Base-by-base conservation (phyloP, 2,888 invertebrate genomes). In the Eucriotettix oculatus region DNA sequence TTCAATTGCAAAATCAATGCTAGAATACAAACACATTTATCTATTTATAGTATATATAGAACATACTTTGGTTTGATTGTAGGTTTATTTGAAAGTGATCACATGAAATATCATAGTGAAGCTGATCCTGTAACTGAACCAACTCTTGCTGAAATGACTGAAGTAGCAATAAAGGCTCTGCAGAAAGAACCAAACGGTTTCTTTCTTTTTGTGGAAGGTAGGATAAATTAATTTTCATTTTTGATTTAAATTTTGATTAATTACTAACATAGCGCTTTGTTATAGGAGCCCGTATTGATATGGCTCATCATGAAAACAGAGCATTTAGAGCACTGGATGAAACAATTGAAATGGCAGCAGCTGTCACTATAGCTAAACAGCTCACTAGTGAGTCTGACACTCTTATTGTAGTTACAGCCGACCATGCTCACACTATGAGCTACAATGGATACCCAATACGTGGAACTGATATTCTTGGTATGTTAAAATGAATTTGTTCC, bases 371-470 rank as follows among this genome's bases (percentile, higher is more conserved):
- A 66, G 85, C 89, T 0, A 70, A 75, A 58, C 70, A 77, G 3
- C 67, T 86, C 64, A 84, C 85, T 1, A 74, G 74, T 58, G 72
- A 75, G 16, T 73, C 81, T 54, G 88, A 92, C 40, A 92, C 92
- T 0, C 72, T 93, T 3, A 83, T 90, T 40, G 81, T 92, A 0
- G 90, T 87, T 14, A 87, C 83, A 0, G 77, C 89, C 0, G 89
- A 90, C 71, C 90, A 90, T 69, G 82, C 86, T 0, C 89, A 89
- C 67, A 85, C 86, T 0, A 82, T 90, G 82, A 82, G 83, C 0
- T 79, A 87, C 42, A 81, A 82, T 57, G 90, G 90, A 0, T 90
- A 90, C 68, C 83, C 88, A 0, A 74, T 78, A 57, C 76, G 90
- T 60, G 83, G 82, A 53, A 75, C 75, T 54, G 73, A 80, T 62